Percentiles rank a stretch among this genome's conserved stretches.
These are phyloP conservation scores for Megaceryle torquata DNA, from an alignment of 2,113 vertebrate species.

Conservation along the genomic window DNA sequence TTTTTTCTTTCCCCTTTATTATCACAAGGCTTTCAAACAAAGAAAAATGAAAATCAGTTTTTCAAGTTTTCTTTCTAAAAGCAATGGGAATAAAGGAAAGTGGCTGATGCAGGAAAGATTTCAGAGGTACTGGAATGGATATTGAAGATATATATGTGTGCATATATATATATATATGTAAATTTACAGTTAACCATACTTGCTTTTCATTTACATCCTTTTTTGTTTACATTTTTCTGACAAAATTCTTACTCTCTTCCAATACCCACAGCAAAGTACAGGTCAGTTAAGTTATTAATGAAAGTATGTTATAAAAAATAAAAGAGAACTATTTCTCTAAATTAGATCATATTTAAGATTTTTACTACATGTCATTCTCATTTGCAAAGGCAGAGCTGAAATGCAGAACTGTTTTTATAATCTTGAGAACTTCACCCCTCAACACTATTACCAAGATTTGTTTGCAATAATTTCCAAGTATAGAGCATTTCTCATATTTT, in stretches of 20 bases:
- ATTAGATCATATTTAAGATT: not conserved
- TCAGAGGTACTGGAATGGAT: not conserved
- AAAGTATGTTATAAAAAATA: not conserved
- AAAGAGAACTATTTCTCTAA: not conserved
- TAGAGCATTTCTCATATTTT: not conserved
- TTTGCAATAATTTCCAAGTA: constrained; percentile 21
- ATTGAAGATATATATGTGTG: not conserved
- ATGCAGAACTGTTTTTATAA: not conserved
- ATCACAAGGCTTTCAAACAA: not conserved
- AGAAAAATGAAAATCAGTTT: not conserved
- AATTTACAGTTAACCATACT: not conserved
- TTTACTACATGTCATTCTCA: not conserved
- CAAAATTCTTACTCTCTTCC: constrained; percentile 20
- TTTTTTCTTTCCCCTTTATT: not conserved
- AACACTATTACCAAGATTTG: constrained; percentile 2
- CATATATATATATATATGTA: not conserved
- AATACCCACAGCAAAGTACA: constrained; percentile 32
- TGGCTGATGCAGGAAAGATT: not conserved
- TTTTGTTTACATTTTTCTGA: not conserved
- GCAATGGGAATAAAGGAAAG: not conserved
- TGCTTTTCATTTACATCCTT: not conserved
- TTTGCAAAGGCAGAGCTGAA: not conserved
- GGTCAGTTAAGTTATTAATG: constrained; percentile 19
- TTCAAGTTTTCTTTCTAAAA: not conserved
- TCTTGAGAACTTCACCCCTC: constrained; percentile 25